phyloP scores from a whole-genome alignment of 1,140 invertebrate species.

The Zaprionus davidi region DNA sequence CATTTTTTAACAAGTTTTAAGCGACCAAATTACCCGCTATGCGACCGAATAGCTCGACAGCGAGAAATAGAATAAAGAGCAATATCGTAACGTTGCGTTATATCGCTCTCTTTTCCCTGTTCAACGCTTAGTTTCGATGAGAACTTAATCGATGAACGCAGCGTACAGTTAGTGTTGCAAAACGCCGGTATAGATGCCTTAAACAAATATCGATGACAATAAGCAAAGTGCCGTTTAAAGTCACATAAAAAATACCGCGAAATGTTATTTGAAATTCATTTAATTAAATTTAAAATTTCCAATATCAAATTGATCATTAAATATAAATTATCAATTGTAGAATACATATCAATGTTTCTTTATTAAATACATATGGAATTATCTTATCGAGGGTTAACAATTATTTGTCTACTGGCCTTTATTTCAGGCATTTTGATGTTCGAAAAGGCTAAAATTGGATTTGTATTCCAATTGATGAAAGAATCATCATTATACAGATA shows the following conservation, averaged over 20 bases:
- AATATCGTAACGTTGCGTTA: background rate
- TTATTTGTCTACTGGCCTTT: constrained; percentile 20
- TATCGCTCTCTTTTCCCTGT: background rate
- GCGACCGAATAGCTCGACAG: constrained; percentile 19
- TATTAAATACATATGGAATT: constrained; percentile 19
- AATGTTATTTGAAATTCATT: background rate
- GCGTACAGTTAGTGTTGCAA: background rate
- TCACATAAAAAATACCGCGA: background rate
- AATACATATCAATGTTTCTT: background rate
- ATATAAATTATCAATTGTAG: background rate
- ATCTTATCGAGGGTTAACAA: constrained; percentile 22
- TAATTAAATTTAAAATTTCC: background rate
- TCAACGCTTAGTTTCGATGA: background rate
- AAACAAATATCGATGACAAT: background rate
- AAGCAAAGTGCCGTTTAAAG: background rate
- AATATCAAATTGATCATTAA: background rate
- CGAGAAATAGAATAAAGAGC: constrained; percentile 35
- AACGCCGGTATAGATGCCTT: background rate
- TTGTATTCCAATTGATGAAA: background rate
- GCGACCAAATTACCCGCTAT: constrained; percentile 1
- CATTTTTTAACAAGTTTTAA: constrained; percentile 55
- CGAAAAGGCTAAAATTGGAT: constrained; percentile 4
- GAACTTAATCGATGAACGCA: background rate
- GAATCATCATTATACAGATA: background rate
- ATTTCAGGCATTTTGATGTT: constrained; percentile 7